These are phyloP conservation scores for Dicyrtomina minuta DNA, from an alignment of 2,888 invertebrate species.

Conservation along the genomic window DNA sequence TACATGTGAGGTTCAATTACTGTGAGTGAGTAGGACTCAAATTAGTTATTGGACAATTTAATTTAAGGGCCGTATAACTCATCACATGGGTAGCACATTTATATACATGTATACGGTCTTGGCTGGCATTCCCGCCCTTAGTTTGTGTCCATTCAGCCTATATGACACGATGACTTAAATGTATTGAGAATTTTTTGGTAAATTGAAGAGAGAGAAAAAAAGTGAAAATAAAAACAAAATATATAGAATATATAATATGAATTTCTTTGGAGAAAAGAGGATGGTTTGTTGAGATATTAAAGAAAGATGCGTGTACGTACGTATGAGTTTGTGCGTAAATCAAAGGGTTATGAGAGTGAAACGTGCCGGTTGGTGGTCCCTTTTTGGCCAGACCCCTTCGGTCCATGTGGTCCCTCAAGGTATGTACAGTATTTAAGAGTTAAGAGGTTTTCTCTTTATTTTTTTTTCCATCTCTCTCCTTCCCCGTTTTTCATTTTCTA, in stretches of 20 bases:
- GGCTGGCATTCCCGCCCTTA: no score
- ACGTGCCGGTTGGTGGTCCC: conserved; percentile 35
- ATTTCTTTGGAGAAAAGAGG: conserved; percentile 22
- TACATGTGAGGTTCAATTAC: no score
- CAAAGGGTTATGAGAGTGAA: conserved; percentile 39
- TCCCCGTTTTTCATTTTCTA: background rate
- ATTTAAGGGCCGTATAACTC: no score
- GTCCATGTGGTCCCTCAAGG: conserved; percentile 35
- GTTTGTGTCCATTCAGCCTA: no score
- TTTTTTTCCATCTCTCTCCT: background rate
- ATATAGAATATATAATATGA: conserved; percentile 22
- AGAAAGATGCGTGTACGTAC: conserved; percentile 20
- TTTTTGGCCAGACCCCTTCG: conserved; percentile 34
- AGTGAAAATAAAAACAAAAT: conserved; percentile 5
- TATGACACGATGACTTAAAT: background rate
- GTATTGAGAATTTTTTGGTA: conserved; percentile 1
- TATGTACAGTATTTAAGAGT: background rate
- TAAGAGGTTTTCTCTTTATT: background rate
- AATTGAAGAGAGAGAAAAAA: conserved; percentile 11
- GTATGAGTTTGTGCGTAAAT: conserved; percentile 35
- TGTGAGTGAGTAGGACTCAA: no score
- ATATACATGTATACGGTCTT: no score
- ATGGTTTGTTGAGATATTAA: conserved; percentile 15
- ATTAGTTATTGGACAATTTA: no score
- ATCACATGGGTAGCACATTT: no score